Conservation (phyloP, 2,888 invertebrate species). For the Eucriotettix oculatus region DNA sequence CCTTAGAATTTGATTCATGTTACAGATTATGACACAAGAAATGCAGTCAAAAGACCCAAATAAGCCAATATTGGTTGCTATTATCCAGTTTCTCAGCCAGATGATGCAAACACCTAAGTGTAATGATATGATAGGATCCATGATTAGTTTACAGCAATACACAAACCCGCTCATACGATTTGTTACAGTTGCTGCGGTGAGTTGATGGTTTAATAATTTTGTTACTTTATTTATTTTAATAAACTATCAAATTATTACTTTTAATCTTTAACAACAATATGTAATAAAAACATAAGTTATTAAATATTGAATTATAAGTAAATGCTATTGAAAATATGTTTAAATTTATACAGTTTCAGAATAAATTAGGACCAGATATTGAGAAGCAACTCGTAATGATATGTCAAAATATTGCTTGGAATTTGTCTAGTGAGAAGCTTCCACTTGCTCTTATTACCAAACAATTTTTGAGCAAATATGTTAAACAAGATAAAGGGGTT, state of each 20-base stretch:
- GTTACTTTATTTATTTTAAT: no score
- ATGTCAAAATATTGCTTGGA: neutral
- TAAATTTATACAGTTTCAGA: neutral
- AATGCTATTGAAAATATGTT: no score
- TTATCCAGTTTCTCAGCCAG: no score
- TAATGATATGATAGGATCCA: slow-evolving; percentile 6
- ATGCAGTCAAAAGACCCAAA: no score
- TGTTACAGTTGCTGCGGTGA: slow-evolving; percentile 4
- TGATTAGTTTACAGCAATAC: slow-evolving; percentile 24
- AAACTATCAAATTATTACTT: no score
- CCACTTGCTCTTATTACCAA: slow-evolving; percentile 1
- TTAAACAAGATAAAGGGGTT: neutral
- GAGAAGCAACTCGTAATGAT: neutral
- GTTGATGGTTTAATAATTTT: neutral
- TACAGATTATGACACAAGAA: no score
- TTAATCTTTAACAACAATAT: no score
- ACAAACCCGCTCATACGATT: slow-evolving; percentile 27
- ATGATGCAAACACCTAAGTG: no score
- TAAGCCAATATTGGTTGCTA: no score
- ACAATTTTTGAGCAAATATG: neutral
- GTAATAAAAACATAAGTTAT: no score
- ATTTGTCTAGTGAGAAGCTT: neutral
- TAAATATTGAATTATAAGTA: no score
- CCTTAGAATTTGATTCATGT: no score
- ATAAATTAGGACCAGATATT: neutral